Percentiles rank a stretch among this genome's conserved stretches.
These are phyloP conservation scores for Reticulitermes speratus DNA, from an alignment of 1,140 invertebrate genomes.

Conservation along the genomic window DNA sequence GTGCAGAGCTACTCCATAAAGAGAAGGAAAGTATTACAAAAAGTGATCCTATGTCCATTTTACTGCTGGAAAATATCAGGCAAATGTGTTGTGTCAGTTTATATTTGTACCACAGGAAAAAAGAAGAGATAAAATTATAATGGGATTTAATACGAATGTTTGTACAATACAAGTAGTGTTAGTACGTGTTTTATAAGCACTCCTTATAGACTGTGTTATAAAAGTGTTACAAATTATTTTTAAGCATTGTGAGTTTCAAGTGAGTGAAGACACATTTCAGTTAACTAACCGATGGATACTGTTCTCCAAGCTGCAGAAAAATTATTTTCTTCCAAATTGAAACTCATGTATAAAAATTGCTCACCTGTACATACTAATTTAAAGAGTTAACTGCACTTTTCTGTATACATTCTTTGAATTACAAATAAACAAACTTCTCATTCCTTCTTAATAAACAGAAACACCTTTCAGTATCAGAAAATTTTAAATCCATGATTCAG, in stretches of 20 bases:
- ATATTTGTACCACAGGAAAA: background rate
- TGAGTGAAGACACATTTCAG: background rate
- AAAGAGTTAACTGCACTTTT: background rate
- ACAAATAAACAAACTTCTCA: constrained; percentile 7
- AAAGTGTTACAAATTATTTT: background rate
- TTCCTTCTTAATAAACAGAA: background rate
- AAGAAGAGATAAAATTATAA: background rate
- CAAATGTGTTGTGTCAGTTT: background rate
- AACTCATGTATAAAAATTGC: background rate
- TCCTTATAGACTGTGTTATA: background rate
- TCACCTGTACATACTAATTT: background rate
- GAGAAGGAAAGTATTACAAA: background rate
- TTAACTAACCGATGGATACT: background rate
- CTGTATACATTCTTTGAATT: background rate
- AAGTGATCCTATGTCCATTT: no score
- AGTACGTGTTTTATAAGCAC: background rate
- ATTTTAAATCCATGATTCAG: no score
- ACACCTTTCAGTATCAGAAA: no score
- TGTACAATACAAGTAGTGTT: background rate
- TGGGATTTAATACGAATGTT: background rate
- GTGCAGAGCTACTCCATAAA: background rate
- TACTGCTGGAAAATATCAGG: background rate
- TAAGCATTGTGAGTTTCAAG: background rate
- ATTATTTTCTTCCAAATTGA: background rate
- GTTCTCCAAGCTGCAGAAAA: background rate